Evolutionary conservation across 1,140 invertebrate species (phyloP), one percentile per base, ranked within the genome.

Genomic region (Drosophila virilis): DNA sequence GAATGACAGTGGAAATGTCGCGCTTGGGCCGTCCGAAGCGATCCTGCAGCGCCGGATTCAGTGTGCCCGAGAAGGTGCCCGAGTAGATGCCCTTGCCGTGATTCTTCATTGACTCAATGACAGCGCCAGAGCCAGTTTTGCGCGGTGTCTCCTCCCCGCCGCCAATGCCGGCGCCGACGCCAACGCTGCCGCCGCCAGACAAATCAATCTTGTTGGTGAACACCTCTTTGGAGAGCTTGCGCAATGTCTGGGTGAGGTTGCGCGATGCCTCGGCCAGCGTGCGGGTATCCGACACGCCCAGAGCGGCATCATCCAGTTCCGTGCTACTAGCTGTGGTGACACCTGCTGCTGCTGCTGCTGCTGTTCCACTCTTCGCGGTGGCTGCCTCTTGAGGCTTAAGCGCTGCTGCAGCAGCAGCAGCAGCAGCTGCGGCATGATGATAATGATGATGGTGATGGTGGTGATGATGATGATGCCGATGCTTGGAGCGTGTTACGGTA

Each of bases 11-110:
- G 54, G 96, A 97, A 64, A 98, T 98, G 92, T 98, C 97, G 13
- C 97, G 94, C 80, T 97, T 97, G 8, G 98, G 98, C 74, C 97
- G 95, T 0, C 98, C 98, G 91, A 96, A 96, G 73, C 95, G 95
- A 92, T 98, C 98, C 93, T 98, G 98, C 12, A 98, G 93, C n/a
- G 97, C 96, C 64, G 98, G 97, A 93, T 98, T 98, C 10, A 99
- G 92, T 8, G 97, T 98, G 37, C 98, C 97, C 92, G 95, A 95
- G 92, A 96, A 96, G 32, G 96, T 97, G 40, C 96, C 96, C 15
- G 96, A 97, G 91, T 97, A 97, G 54, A 97, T 96, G 74, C 97
- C 98, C 92, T 97, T 97, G 46, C 97, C 97, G 81, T 98, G 96
- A 91, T 98, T 97, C 89, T 98, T 96, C 97, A 98, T 97, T 77